Percentiles rank a stretch among this genome's conserved stretches.
These are phyloP conservation scores for Colaptes auratus DNA, from an alignment of 2,113 vertebrate species.

Conservation along the genomic window DNA sequence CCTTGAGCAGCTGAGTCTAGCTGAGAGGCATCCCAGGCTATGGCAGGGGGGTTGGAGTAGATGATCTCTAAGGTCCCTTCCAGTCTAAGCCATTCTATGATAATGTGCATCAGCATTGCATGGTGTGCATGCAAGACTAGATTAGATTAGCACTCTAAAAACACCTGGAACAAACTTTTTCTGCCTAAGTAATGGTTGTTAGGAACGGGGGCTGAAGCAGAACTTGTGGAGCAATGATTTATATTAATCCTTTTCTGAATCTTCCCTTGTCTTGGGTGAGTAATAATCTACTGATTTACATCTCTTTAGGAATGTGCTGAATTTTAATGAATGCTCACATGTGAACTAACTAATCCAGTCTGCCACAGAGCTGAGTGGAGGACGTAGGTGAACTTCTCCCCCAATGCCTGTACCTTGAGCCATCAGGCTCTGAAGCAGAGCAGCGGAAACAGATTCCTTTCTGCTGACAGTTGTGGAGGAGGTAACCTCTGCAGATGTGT, in stretches of 20 bases:
- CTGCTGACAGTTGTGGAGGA: not conserved
- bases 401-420: not conserved
- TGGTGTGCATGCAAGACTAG: fast-evolving
- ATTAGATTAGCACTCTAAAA: not conserved
- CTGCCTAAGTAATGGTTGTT: too few species aligned
- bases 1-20: too few species aligned
- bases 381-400: not conserved
- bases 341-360: not conserved
- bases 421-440: not conserved
- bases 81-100: too few species aligned
- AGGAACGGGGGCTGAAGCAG: not conserved
- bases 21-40: too few species aligned
- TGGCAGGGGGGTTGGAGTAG: too few species aligned
- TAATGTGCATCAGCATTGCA: not conserved
- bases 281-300: not conserved
- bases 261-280: not conserved
- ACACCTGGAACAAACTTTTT: not conserved
- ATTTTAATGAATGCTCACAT: not conserved
- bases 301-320: not conserved
- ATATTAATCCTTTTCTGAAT: not conserved
- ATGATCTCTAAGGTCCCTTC: too few species aligned
- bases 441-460: not conserved
- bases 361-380: not conserved
- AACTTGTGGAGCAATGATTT: not conserved
- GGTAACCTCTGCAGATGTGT: not conserved